phyloP scores from a whole-genome alignment of 2,797 vertebrate species.

The Malacoctenus gilli region DNA sequence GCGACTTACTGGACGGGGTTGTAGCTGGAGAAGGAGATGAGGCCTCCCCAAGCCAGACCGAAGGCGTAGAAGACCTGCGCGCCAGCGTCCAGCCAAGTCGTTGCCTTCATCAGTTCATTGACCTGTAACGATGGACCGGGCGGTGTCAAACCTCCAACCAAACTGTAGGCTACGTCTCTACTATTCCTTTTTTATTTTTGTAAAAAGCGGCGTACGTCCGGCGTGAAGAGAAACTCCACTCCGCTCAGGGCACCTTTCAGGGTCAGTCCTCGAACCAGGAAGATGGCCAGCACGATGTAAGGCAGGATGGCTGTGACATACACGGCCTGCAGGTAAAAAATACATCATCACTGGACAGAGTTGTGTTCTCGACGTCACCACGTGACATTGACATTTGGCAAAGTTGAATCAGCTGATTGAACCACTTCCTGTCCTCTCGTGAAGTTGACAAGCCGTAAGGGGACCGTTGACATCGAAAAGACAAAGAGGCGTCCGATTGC shows the following conservation, averaged over 20 bases:
- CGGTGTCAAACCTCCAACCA: no score
- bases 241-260: constrained; percentile 88
- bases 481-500: not conserved
- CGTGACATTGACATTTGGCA: no score
- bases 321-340: constrained; percentile 84
- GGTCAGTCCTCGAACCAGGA: constrained; percentile 91
- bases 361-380: no score
- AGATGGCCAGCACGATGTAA: constrained; percentile 93
- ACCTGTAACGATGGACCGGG: constrained; percentile 79
- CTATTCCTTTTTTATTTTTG: no score
- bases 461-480: fast-evolving
- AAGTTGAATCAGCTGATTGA: no score
- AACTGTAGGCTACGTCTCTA: no score
- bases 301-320: constrained; percentile 94
- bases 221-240: constrained; percentile 91
- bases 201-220: constrained; percentile 91
- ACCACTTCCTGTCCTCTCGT: no score
- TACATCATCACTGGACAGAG: no score
- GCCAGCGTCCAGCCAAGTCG: constrained; percentile 93
- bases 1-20: constrained; percentile 93
- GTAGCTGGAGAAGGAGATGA: constrained; percentile 98
- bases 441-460: not conserved
- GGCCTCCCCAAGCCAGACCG: constrained; percentile 93
- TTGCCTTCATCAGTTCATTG: constrained; percentile 86
- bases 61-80: constrained; percentile 97